Base-by-base conservation (phyloP, 2,888 invertebrate genomes). In the Lepidochitona cinerea region DNA sequence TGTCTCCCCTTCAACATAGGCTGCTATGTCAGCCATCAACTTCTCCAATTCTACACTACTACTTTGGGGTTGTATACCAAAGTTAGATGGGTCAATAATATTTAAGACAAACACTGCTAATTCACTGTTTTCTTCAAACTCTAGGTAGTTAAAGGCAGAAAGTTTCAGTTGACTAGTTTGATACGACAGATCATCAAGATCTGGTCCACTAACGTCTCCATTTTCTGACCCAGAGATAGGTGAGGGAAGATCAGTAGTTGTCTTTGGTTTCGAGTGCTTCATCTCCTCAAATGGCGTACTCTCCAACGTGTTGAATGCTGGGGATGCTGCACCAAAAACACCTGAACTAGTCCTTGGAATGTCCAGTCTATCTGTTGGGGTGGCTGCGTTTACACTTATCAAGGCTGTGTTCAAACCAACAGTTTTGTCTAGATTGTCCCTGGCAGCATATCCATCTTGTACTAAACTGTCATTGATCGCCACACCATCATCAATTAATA, bases 1-100 rank as follows among this genome's bases (percentile, higher is more conserved):
- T 1, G 9, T 23, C 12, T 59, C 59, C 12, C 29, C 29, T 14
- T 4, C 4, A 1, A 66, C 26, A n/a, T 66, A 36, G 23, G 35
- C 66, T n/a, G 35, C 35, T 35, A 66, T 66, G 9, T 66, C 66
- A 37, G 37, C 37, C 66, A 66, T 66, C 26, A 66, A 18, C 18
- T 35, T 35, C 26, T 66, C 66, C 18, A 66, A 26, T 2, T 66
- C 66, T 14, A 23, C 26, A 7, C 37, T 35, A 37, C 36, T 1
- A 5, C 23, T 14, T 37, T 18, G 14, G 18, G 36, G 66, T 26
- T 66, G 66, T 29, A 66, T 2, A 36, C 37, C 37, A 36, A 66
- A 66, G 35, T 37, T 35, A 32, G n/a, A 12, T 1, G 66, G 66
- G 37, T 66, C 37, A 33, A 26, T 37, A 66, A 66, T 29, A 35